These are phyloP conservation scores for Chloroclystis v-ata DNA, from an alignment of 2,888 invertebrate genomes.

Conservation along the genomic window DNA sequence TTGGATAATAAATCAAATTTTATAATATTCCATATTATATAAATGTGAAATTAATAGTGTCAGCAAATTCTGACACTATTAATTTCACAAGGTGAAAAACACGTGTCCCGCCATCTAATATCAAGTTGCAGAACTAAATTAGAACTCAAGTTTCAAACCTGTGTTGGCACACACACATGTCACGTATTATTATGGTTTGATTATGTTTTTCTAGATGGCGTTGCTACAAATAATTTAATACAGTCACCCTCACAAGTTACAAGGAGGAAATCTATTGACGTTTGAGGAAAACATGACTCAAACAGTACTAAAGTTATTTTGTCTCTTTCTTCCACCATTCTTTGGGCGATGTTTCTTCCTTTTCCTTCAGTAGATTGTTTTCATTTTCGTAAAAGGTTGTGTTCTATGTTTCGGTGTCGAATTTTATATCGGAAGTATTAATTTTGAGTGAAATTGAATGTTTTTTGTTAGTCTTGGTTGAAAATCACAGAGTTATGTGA, in stretches of 20 bases:
- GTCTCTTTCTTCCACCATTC: conserved; percentile 10
- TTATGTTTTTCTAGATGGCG: conserved; percentile 7
- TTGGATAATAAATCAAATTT: no score
- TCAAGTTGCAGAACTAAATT: no score
- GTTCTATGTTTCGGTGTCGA: conserved; percentile 4
- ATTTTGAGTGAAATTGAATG: conserved; percentile 8
- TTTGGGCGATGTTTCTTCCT: background rate
- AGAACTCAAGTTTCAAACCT: no score
- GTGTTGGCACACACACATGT: no score
- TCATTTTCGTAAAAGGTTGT: conserved; percentile 12
- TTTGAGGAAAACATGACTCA: background rate
- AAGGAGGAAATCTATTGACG: conserved; percentile 4
- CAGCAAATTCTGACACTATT: no score
- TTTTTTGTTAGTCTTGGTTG: background rate
- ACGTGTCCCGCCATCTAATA: no score
- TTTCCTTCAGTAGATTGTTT: conserved; percentile 19
- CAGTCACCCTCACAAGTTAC: conserved; percentile 9
- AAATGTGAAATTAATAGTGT: no score
- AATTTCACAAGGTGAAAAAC: no score
- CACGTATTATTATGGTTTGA: no score
- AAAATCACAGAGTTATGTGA: background rate
- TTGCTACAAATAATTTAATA: background rate
- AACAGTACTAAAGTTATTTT: conserved; percentile 10
- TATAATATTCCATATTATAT: no score
- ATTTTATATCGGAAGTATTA: background rate